Base-by-base conservation (phyloP, 2,113 vertebrate species). In the Shinisaurus crocodilurus region DNA sequence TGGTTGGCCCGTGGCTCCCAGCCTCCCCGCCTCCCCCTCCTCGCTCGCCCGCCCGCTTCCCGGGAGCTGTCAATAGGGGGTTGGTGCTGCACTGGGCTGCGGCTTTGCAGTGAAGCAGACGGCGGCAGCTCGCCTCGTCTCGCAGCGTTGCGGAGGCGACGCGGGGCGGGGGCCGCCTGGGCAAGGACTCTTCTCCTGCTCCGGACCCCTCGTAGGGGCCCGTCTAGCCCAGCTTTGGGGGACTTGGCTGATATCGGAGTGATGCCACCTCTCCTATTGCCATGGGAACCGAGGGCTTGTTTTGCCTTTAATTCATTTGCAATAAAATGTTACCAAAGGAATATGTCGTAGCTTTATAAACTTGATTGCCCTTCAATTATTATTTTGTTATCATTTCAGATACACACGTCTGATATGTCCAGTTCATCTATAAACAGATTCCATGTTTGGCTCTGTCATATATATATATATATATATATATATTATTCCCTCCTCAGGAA, bases 1-100 rank as follows among this genome's bases (percentile, higher is more conserved):
- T 92, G 96, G 96, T 97, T 97, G 96, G 95, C 91, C 90, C 5
- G 96, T 74, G 90, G 75, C 80, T 13, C 43, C 82, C 40, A 20
- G 40, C 57, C 29, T 45, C 40, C 86, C 94, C 88, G 18, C 88
- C 88, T 45, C 72, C n/a, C 1, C 40, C 60, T 20, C 82, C 27
- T 45, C 84, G n/a, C n/a, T n/a, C n/a, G 43, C 63, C 67, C 88
- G 34, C 80, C 69, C 60, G 23, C 67, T 32, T 16, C 94, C 79
- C 86, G 1, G 92, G 95, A 96, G 95, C 65, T 74, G 94, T 90
- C 93, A 20, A 92, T 83, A 91, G 92, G 85, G 86, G 63, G 43
- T 15, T 4, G 89, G 82, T 43, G 80, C 90, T 93, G 92, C 85
- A 25, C 6, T 79, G 77, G 10, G 80, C 86, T 92, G 91, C 88